Evolutionary conservation across 2,888 invertebrate species (phyloP).

Genomic region (Metopia argyrocephala): DNA sequence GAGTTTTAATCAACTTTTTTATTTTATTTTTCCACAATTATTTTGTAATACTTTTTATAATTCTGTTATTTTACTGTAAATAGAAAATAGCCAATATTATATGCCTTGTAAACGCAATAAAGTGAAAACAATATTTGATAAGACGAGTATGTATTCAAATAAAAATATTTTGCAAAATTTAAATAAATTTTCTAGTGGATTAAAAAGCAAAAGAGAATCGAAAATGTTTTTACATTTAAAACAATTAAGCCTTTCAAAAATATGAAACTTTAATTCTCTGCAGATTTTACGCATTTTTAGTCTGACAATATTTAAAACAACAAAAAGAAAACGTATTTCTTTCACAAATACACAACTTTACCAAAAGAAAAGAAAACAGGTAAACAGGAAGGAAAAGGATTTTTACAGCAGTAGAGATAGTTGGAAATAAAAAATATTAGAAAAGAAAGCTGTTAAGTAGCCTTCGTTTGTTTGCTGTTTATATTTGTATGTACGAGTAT

Average conservation of each 20-base stretch:
- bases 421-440: not conserved
- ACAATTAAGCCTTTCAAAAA: slow-evolving; percentile 3
- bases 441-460: not conserved
- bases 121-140: too few species aligned
- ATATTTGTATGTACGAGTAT: not conserved
- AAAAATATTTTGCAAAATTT: too few species aligned
- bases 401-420: not conserved
- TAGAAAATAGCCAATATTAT: too few species aligned
- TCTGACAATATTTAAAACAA: not conserved
- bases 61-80: too few species aligned
- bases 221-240: slow-evolving; percentile 1
- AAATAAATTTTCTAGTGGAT: slow-evolving; percentile 4
- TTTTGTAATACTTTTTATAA: too few species aligned
- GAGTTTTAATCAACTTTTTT: too few species aligned
- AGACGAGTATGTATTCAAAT: too few species aligned
- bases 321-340: not conserved
- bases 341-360: too few species aligned
- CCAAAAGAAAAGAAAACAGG: not conserved
- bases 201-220: slow-evolving; percentile 4
- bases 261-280: slow-evolving; percentile 2
- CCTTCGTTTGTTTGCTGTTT: not conserved
- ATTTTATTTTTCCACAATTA: too few species aligned
- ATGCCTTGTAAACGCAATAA: too few species aligned
- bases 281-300: slow-evolving; percentile 25
- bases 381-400: not conserved